Base-by-base conservation (phyloP, 2,113 vertebrate species). In the Chionodraco myersi region DNA sequence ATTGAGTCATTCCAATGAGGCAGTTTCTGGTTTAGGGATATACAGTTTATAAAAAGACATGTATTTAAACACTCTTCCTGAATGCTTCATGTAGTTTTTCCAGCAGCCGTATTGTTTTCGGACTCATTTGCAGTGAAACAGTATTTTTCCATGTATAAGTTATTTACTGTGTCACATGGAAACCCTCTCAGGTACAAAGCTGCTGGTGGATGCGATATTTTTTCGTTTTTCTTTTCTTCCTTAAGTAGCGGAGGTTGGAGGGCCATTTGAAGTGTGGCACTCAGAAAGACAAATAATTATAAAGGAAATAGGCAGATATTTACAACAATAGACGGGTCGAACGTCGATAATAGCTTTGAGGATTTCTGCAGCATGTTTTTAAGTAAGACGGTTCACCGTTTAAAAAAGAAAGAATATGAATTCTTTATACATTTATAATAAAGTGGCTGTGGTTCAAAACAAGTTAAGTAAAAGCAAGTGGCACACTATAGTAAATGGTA, bases 61-160 rank as follows among this genome's bases (percentile, higher is more conserved):
- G 66, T 69, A 69, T 44, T 30, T 14, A 15, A 72, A 64, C 1
- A 1, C 47, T 47, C 59, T 18, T 11, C 41, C 30, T n/a, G 13
- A 72, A 41, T 48, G 18, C 16, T 23, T 12, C 10, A 6, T 47
- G 9, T 64, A 3, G 30, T 47, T 49, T 45, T 51, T 66, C 2
- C 3, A 65, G 58, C 57, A 73, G 36, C 36, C 30, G 26, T n/a
- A 63, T 58, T 59, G 57, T 49, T 66, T 64, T 76, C 34, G 30
- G 57, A 59, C 11, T 75, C 61, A 75, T 79, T 72, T 66, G 56
- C 49, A 69, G 72, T 74, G 74, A 69, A 83, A 75, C 44, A 51
- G 61, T 73, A 64, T 44, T 52, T 67, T 63, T 26, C 0, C 48
- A 18, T 62, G 57, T 63, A 74, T 77, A 56, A 26, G 41, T 52